These are phyloP conservation scores for Neocrepidodera transversa DNA, from an alignment of 2,888 invertebrate genomes.

Conservation along the genomic window DNA sequence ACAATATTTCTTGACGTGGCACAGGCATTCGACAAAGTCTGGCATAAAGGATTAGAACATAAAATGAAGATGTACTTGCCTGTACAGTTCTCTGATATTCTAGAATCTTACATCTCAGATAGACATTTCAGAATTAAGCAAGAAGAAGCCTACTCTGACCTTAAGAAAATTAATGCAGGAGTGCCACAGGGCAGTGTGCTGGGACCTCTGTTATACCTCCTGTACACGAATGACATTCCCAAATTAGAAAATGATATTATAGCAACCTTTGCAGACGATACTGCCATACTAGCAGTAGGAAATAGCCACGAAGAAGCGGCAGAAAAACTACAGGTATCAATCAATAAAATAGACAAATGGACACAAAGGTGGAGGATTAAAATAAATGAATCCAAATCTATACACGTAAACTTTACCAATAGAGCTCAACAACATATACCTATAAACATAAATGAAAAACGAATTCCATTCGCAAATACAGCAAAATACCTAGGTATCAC, in stretches of 20 bases:
- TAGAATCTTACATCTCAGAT: neutral
- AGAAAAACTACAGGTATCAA: neutral
- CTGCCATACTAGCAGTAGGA: neutral
- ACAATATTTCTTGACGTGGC: constrained; percentile 17
- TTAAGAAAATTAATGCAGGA: neutral
- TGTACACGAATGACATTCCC: neutral
- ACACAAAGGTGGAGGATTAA: neutral
- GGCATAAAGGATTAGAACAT: neutral
- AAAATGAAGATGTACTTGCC: neutral
- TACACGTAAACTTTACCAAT: neutral
- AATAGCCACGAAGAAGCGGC: neutral
- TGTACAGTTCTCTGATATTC: neutral
- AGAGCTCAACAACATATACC: neutral
- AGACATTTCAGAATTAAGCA: neutral
- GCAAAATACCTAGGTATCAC: neutral
- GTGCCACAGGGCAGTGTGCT: neutral
- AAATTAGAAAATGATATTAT: neutral
- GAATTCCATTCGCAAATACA: neutral
- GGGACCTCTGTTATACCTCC: neutral
- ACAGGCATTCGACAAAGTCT: too few species aligned
- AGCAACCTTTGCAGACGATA: neutral
- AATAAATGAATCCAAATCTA: neutral
- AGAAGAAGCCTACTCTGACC: neutral
- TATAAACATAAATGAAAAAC: neutral
- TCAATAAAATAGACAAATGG: neutral